Evolutionary conservation across 23 tunicate species (phyloP).

Genomic region (Styela clava): DNA sequence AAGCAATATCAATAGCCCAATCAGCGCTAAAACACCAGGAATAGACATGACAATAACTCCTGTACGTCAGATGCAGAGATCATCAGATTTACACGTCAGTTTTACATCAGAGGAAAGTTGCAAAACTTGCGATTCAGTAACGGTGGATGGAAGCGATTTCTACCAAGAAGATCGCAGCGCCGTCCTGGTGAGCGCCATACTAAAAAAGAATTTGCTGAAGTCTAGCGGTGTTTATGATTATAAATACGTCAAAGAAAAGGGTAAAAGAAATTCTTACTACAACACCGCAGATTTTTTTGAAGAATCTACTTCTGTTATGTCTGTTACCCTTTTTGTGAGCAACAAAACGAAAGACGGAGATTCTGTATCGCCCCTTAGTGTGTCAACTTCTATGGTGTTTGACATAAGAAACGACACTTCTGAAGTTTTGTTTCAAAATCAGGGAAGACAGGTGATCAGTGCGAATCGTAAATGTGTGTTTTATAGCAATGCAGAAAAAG

Average conservation of each 20-base stretch:
- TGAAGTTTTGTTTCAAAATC: neutral
- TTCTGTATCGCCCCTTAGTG: neutral
- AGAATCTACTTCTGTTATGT: neutral
- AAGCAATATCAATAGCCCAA: neutral
- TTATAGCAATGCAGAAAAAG: neutral
- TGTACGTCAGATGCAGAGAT: neutral
- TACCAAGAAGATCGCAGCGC: neutral
- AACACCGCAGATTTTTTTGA: neutral
- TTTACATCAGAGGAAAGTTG: neutral
- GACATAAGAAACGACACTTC: constrained; percentile 14
- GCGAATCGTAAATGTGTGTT: constrained; percentile 17
- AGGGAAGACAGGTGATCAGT: neutral
- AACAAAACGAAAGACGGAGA: neutral
- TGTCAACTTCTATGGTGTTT: neutral
- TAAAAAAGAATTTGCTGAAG: neutral
- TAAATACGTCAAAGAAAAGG: neutral
- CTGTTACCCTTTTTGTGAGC: constrained; percentile 2
- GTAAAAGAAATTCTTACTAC: neutral
- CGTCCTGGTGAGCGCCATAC: neutral
- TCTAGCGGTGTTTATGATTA: neutral
- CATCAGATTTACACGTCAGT: neutral
- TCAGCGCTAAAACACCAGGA: neutral
- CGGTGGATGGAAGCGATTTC: neutral
- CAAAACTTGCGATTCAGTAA: neutral
- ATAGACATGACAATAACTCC: neutral